Conservation (phyloP, 2,888 invertebrate species). For the Oscheius onirici region DNA sequence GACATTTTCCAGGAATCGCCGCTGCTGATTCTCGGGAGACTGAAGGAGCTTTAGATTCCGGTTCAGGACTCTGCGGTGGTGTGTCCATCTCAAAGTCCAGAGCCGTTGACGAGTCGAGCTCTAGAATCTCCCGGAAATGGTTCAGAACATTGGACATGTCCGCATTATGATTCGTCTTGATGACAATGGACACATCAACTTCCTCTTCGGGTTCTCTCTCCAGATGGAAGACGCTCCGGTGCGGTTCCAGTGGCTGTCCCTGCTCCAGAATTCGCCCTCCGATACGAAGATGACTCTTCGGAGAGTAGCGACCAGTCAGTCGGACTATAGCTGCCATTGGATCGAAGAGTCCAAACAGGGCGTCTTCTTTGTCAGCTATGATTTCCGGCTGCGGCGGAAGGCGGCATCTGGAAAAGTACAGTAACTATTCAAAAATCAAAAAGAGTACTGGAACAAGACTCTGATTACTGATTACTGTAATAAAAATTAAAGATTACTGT, state of each 20-base stretch:
- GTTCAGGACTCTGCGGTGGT: slow-evolving; percentile 56
- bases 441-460: too few relatives aligned
- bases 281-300: slow-evolving; percentile 7
- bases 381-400: slow-evolving; percentile 3
- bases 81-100: slow-evolving; percentile 56
- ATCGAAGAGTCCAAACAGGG: slow-evolving; percentile 14
- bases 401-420: background rate
- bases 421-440: too few relatives aligned
- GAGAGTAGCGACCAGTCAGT: slow-evolving; percentile 18
- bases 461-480: too few relatives aligned
- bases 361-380: slow-evolving; percentile 31
- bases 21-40: slow-evolving; percentile 17
- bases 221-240: slow-evolving; percentile 43
- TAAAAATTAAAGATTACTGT: too few relatives aligned
- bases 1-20: slow-evolving; percentile 26
- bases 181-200: slow-evolving; percentile 45
- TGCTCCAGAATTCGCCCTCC: slow-evolving; percentile 27
- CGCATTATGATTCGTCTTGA: slow-evolving; percentile 30
- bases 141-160: slow-evolving; percentile 36
- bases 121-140: slow-evolving; percentile 37
- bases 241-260: slow-evolving; percentile 41
- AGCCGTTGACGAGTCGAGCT: slow-evolving; percentile 22
- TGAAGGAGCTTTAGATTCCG: slow-evolving; percentile 5
- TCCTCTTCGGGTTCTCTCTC: slow-evolving; percentile 35
- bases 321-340: background rate